Base-by-base conservation (phyloP, 2,888 invertebrate species). In the Thecocarcelia acutangulata region DNA sequence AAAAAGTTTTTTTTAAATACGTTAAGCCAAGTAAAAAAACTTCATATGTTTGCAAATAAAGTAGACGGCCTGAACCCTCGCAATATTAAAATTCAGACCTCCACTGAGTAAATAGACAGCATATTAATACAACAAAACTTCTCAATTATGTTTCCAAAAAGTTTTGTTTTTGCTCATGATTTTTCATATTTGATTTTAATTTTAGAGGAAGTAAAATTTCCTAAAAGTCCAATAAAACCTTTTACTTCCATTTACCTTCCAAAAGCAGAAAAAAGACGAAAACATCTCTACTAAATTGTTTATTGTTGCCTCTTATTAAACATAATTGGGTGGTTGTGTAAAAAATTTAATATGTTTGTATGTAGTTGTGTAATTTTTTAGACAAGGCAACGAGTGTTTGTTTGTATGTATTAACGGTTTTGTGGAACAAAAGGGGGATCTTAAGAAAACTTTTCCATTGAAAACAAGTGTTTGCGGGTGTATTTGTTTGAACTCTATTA, bases 401-500 rank as follows among this genome's bases (percentile, higher is more conserved):
- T 59, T 0, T 46, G 33, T 52, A 17, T 13, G 28, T 61, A 8
- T 61, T 12, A 9, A 21, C 21, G 13, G 2, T 13, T 42, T 28
- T 42, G 21, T 37, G 33, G 61, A 61, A 61, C 37, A 61, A 80
- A 73, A 74, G 24, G 69, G 63, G 61, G 61, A 24, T 33, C 46
- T 37, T 54, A 61, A 24, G 9, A 46, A 66, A 73, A 73, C 44
- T 73, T 66, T 61, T 54, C 54, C 21, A 63, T 63, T 19, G 17
- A 44, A 28, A 33, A 24, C 19, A 54, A 15, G n/a, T 33, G 44
- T 19, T 48, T 24, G 46, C 11, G 33, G 2, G 40, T 78, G 44
- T 40, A 37, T 63, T 76, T 21, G 40, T 75, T 68, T 82, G 70
- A 74, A 63, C 82, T 82, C 78, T 82, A 82, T 82, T 82, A 82